Conservation (phyloP, 2,888 invertebrate genomes). For the Drosophila neonasuta region DNA sequence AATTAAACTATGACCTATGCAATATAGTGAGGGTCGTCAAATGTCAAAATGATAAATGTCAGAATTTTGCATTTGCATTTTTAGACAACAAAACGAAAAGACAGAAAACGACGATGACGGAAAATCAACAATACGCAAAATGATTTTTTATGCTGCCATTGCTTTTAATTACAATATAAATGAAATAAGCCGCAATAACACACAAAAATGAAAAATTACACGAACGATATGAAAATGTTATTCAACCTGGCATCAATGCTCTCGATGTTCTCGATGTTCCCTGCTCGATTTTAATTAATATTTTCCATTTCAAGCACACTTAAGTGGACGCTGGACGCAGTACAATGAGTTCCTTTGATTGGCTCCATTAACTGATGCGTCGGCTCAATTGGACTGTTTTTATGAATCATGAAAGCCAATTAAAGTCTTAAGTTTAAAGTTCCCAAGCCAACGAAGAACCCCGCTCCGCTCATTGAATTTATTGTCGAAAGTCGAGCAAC, state of each 20-base stretch:
- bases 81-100: constrained; percentile 7
- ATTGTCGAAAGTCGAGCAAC: constrained; percentile 41
- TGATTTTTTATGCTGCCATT: constrained; percentile 6
- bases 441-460: constrained; percentile 9
- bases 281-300: constrained; percentile 37
- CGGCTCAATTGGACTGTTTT: constrained; percentile 28
- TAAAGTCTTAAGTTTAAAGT: constrained; percentile 55
- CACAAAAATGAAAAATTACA: background rate
- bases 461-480: constrained; percentile 49
- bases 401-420: constrained; percentile 40
- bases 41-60: constrained; percentile 53
- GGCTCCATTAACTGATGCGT: constrained; percentile 33
- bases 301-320: background rate
- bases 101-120: background rate
- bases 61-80: constrained; percentile 29
- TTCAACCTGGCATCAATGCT: background rate
- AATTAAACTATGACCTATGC: constrained; percentile 23
- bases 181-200: constrained; percentile 1
- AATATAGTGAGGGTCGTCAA: constrained; percentile 19
- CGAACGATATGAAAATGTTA: constrained; percentile 8
- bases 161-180: constrained; percentile 32
- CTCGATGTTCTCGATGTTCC: background rate
- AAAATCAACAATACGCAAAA: constrained; percentile 1
- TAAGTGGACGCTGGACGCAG: constrained; percentile 8
- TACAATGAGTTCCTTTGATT: constrained; percentile 30